Conservation (phyloP, 2,113 vertebrate species). For the Aegithalos caudatus region DNA sequence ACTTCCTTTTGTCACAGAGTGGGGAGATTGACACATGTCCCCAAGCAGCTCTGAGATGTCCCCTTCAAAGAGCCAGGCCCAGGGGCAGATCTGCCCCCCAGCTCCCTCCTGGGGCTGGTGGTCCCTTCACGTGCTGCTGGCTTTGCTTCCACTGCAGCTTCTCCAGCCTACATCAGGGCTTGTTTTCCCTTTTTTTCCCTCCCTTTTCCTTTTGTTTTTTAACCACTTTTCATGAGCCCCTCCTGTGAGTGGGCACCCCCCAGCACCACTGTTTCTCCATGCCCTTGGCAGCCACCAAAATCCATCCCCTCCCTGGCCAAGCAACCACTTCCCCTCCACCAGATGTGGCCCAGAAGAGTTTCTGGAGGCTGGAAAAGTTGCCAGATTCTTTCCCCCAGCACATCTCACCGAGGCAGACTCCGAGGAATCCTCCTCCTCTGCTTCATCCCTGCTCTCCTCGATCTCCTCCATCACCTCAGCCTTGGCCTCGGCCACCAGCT, state of each 20-base stretch:
- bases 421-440: conserved; percentile 65
- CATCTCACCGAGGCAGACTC: conserved; percentile 68
- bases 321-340: background rate
- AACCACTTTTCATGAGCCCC: background rate
- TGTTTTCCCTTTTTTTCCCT: background rate
- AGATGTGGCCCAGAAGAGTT: background rate
- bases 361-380: background rate
- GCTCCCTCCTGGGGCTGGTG: background rate
- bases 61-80: background rate
- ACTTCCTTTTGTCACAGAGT: background rate
- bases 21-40: accelerated
- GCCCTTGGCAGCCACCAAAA: background rate
- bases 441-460: conserved; percentile 74
- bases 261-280: background rate
- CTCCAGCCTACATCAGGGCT: background rate
- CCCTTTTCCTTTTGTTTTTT: background rate
- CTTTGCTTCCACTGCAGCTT: background rate
- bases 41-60: background rate
- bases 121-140: background rate
- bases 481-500: conserved; percentile 96
- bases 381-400: background rate
- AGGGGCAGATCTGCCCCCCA: background rate
- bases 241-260: background rate
- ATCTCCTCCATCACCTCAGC: conserved; percentile 89
- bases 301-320: background rate